Base-by-base conservation (phyloP, 2,113 vertebrate genomes). In the Ardeotis arabs region DNA sequence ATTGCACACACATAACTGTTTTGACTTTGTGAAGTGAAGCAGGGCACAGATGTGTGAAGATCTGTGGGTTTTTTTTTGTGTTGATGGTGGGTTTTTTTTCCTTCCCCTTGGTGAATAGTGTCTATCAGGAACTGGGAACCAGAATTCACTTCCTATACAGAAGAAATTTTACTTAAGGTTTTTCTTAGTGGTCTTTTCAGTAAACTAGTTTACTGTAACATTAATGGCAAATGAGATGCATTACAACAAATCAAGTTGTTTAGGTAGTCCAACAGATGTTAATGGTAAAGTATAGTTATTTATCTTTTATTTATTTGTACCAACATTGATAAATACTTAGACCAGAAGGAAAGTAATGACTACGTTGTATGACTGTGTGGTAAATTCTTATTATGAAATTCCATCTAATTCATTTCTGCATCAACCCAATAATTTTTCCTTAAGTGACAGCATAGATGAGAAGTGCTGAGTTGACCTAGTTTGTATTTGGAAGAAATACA, bases 401-500 rank as follows among this genome's bases (percentile, higher is more conserved):
- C 62, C 19, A 49, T 70, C 25, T 81, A 77, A 77, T 88, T 77
- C 0, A 27, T 86, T 92, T 37, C n/a, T 96, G 21, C 11, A 41
- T 81, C n/a, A 56, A 35, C 8, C 25, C 3, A 15, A 44, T 84
- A 35, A 28, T 74, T 84, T 86, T 88, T 88, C 73, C 63, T 11
- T 14, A 33, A 91, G 72, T 39, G n/a, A n/a, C n/a, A n/a, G n/a
- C n/a, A n/a, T n/a, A n/a, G n/a, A n/a, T n/a, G 50, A 80, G 20
- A 76, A 91, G 79, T 88, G 70, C 50, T 85, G 60, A 68, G 23
- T 78, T 94, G 91, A 91, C 89, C 94, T 84, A 87, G 47, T 91
- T 90, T 87, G 35, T 60, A 39, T 53, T 39, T 90, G 31, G 55
- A 47, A 93, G 58, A 79, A 72, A 44, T 2, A 74, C 53, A n/a